Base-by-base conservation (phyloP, 1,140 invertebrate species). In the Magallana ariakensis region DNA sequence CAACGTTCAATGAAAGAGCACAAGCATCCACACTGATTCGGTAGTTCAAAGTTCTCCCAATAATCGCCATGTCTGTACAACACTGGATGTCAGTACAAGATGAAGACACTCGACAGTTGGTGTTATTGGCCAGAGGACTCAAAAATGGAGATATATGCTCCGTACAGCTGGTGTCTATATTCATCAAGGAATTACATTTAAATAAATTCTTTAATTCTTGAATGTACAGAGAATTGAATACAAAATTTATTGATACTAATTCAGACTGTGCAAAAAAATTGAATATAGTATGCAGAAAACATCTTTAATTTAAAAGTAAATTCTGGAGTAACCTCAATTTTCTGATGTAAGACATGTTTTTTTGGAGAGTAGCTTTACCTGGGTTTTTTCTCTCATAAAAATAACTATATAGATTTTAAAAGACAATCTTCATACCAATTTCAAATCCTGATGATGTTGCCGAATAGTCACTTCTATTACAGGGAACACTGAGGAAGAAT, bases 11-110 rank as follows among this genome's bases (percentile, higher is more conserved):
- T 54, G 66, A 85, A 19, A 85, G 84, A 6, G 55, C 80, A 66
- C 90, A 91, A 8, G 88, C 57, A 54, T 91, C 85, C 8, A 91
- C 22, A 58, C 87, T 70, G 9, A 90, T 75, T 60, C 83, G 86
- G 54, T 84, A 82, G 22, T 85, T 58, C 16, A 90, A 82, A 1
- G 84, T 85, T 57, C 85, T 88, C 33, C 84, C 60, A 53, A 91
- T 66, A 46, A 90, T 70, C 16, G 86, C 13, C 1, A 91, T 70
- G 22, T 83, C 22, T n/a, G 88, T 46, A 87, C 91, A 91, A 56
- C 90, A 91, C 0, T 85, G 66, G 2, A 91, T 57, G 19, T 83
- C 83, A 1, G 57, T 86, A 81, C 91, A 91, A 46, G 83, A 85
- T 22, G 87, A 57, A 0, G 85, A 85, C 46, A 89, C 57, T 19